phyloP scores from a whole-genome alignment of 2,113 vertebrate species.

The Prunella fulvescens region DNA sequence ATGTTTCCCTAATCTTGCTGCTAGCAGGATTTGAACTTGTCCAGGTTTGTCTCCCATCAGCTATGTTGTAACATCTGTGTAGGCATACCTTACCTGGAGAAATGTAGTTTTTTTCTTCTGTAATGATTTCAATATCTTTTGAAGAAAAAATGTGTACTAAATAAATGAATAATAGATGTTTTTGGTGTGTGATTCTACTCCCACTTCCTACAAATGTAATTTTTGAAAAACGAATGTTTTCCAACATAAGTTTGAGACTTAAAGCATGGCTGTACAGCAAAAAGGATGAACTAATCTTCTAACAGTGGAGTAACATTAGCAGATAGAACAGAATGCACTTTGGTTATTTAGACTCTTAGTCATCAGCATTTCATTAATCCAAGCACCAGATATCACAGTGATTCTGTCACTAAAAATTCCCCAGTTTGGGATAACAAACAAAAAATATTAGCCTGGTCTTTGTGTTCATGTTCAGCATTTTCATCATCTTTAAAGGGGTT shows the following conservation, averaged over 20 bases:
- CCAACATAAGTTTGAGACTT: background rate
- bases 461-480: background rate
- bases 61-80: background rate
- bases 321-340: background rate
- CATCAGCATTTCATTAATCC: background rate
- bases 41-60: background rate
- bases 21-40: background rate
- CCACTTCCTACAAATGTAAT: background rate
- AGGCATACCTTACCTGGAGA: fast-evolving
- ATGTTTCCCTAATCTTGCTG: background rate
- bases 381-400: background rate
- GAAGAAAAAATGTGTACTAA: background rate
- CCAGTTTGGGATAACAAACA: background rate
- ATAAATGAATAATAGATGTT: background rate
- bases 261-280: background rate
- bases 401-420: background rate
- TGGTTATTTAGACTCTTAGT: background rate
- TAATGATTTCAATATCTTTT: background rate
- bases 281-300: background rate
- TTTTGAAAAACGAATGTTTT: background rate
- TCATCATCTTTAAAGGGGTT: background rate
- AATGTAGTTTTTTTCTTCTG: background rate
- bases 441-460: background rate
- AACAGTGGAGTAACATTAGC: background rate
- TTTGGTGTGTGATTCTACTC: background rate